Evolutionary conservation across 2,888 invertebrate genomes (phyloP), one percentile per base, ranked within the genome.

Genomic region (Pantelozetes paolii): DNA sequence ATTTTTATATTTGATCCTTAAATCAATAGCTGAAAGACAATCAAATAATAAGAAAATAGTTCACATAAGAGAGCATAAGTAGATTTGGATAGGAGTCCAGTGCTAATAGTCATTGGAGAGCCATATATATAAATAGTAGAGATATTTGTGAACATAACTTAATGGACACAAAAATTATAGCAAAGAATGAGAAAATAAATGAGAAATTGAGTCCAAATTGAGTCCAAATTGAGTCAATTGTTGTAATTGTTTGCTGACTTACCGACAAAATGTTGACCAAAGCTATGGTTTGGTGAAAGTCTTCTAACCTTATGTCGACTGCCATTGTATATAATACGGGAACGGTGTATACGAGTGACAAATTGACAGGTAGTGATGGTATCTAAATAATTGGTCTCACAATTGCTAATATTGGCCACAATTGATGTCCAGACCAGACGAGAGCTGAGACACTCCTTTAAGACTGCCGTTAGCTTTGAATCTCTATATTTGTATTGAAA

Each of bases 311-410:
- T 64, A 40, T 23, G 36, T 40, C 64, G 28, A 28, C 2, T n/a
- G 8, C 64, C 64, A 20, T 40, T 64, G 64, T 64, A 64, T n/a
- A 64, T 64, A 11, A 64, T 64, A 36, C 64, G 6, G n/a, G 64
- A 64, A 1, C 64, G 64, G 40, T 64, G 64, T 64, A 64, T 64
- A 20, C 64, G 6, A 15, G 64, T 64, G 40, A 64, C 64, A 64
- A 64, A 64, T 64, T 64, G 64, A 40, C 64, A 64, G 20, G 64
- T 64, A 18, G 64, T 64, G 20, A 64, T 30, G 11, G 64, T 64
- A 40, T 64, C 64, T 40, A 64, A 40, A 64, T 64, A 64, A 64
- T 40, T 64, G 64, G 64, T 30, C 30, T 64, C 64, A 2, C 20
- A 36, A 64, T 64, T 64, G 30, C 30, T 64, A 23, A 64, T 40